A percentile compares a stretch with the other conserved stretches of the same genome.
Evolutionary conservation across 2,888 invertebrate genomes (phyloP).

Genomic region (Athrips mouffetella): DNA sequence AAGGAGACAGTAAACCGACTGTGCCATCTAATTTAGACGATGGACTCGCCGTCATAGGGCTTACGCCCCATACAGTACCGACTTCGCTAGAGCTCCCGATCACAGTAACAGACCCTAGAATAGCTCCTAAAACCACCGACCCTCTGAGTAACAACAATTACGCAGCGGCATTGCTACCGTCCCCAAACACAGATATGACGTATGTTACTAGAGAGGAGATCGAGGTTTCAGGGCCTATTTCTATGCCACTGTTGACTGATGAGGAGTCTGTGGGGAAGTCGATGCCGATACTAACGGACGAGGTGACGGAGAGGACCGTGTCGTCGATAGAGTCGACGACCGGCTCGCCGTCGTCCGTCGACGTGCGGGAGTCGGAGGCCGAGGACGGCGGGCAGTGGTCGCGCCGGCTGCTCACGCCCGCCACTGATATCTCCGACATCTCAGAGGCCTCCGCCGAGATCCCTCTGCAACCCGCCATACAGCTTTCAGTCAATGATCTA

Average conservation of each 20-base stretch:
- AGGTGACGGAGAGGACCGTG: slow-evolving; percentile 44
- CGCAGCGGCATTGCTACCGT: slow-evolving; percentile 42
- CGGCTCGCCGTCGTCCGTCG: slow-evolving; percentile 48
- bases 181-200: slow-evolving; percentile 58
- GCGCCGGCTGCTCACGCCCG: slow-evolving; percentile 55
- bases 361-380: slow-evolving; percentile 47
- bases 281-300: slow-evolving; percentile 68
- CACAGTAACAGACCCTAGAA: slow-evolving; percentile 86
- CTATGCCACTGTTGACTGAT: slow-evolving; percentile 80
- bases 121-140: slow-evolving; percentile 76
- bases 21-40: slow-evolving; percentile 68
- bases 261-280: slow-evolving; percentile 61
- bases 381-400: slow-evolving; percentile 52
- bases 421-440: slow-evolving; percentile 58
- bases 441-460: slow-evolving; percentile 64
- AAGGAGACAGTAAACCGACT: slow-evolving; percentile 49
- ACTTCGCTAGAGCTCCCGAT: slow-evolving; percentile 86
- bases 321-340: slow-evolving; percentile 49
- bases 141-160: slow-evolving; percentile 54
- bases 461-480: slow-evolving; percentile 61
- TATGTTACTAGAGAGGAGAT: slow-evolving; percentile 51
- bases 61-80: slow-evolving; percentile 78
- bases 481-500: slow-evolving; percentile 54
- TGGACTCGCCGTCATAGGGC: slow-evolving; percentile 79
- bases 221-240: slow-evolving; percentile 59